Percentiles rank a stretch among this genome's conserved stretches.
Conservation (phyloP, 1,140 invertebrate species). For the Trichomalopsis sarcophagae region DNA sequence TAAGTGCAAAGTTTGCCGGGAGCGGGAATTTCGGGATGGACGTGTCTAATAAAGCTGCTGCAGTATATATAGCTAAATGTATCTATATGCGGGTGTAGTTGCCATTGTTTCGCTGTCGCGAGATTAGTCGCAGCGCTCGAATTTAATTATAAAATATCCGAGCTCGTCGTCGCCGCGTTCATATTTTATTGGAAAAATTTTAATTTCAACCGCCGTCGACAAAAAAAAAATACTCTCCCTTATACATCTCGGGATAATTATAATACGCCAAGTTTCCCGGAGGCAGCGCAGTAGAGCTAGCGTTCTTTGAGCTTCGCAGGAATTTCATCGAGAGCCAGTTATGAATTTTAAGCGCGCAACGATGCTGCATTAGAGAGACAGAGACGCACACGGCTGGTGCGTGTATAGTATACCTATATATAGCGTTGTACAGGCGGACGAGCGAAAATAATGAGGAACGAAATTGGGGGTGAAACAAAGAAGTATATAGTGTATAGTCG, state of each 20-base stretch:
- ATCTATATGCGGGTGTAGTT: too few relatives aligned
- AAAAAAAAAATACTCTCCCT: background rate
- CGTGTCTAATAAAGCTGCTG: background rate
- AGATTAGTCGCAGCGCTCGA: too few relatives aligned
- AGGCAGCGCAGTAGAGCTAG: background rate
- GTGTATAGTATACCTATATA: too few relatives aligned
- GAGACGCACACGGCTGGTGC: background rate
- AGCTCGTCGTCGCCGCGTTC: too few relatives aligned
- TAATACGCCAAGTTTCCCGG: background rate
- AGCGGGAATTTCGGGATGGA: conserved; percentile 13
- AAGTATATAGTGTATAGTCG: background rate
- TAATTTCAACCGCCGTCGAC: background rate
- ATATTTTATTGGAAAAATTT: background rate
- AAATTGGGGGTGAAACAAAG: conserved; percentile 42
- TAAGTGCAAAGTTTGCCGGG: conserved; percentile 19
- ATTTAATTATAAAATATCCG: too few relatives aligned
- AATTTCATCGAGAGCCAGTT: conserved; percentile 31
- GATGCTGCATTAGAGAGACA: background rate
- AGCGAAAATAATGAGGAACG: conserved; percentile 27
- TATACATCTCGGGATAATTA: background rate
- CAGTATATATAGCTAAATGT: too few relatives aligned
- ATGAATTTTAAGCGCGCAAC: conserved; percentile 32
- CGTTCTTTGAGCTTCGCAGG: background rate
- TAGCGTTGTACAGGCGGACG: background rate
- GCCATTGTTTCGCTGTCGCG: too few relatives aligned